Conservation (phyloP, 1,140 invertebrate genomes). For the Asobara japonica region DNA sequence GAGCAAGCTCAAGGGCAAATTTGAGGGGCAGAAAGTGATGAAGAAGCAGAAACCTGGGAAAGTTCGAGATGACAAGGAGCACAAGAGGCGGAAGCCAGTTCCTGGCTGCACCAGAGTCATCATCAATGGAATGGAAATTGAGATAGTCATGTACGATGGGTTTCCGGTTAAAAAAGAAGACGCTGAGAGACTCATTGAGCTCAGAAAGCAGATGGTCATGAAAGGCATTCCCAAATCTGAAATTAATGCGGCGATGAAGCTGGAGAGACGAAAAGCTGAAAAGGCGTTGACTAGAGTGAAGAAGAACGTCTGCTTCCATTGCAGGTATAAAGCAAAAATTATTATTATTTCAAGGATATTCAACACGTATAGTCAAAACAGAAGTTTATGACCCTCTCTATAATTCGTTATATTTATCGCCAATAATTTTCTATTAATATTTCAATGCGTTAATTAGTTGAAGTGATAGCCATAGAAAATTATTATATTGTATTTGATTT, state of each 20-base stretch:
- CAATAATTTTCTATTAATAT: too few relatives aligned
- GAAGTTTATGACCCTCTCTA: too few relatives aligned
- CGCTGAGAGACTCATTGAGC: slow-evolving; percentile 71
- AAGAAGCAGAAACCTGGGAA: slow-evolving; percentile 46
- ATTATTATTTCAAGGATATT: too few relatives aligned
- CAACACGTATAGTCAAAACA: too few relatives aligned
- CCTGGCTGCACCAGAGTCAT: slow-evolving; percentile 64
- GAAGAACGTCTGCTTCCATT: slow-evolving; percentile 83
- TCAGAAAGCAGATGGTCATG: slow-evolving; percentile 73
- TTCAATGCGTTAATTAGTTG: too few relatives aligned
- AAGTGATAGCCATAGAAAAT: too few relatives aligned
- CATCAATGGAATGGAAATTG: slow-evolving; percentile 73
- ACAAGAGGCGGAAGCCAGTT: slow-evolving; percentile 66
- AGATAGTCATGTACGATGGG: slow-evolving; percentile 74
- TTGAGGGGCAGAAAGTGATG: slow-evolving; percentile 39
- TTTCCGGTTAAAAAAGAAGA: slow-evolving; percentile 79
- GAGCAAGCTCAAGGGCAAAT: slow-evolving; percentile 29
- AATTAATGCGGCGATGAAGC: slow-evolving; percentile 73
- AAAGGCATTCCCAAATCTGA: slow-evolving; percentile 76
- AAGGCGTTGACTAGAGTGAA: slow-evolving; percentile 74
- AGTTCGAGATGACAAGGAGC: slow-evolving; percentile 56
- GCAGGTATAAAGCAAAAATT: too few relatives aligned
- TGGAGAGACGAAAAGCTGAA: slow-evolving; percentile 77
- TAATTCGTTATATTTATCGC: too few relatives aligned
- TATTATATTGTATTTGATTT: too few relatives aligned